A percentile compares a stretch with the other conserved stretches of the same genome.
These are phyloP conservation scores for Epinephelus fuscoguttatus DNA, from an alignment of 2,113 vertebrate species.

Conservation along the genomic window DNA sequence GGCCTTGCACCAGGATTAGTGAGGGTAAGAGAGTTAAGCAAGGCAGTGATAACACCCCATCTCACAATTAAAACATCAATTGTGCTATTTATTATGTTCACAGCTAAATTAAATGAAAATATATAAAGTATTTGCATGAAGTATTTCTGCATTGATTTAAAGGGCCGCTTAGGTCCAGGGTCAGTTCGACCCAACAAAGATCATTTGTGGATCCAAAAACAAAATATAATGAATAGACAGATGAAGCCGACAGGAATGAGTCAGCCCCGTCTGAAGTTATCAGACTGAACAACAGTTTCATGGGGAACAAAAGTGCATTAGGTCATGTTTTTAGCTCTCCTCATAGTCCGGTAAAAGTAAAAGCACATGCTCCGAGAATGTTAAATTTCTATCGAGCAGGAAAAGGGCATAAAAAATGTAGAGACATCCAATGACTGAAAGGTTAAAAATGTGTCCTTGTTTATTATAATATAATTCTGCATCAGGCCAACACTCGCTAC, in stretches of 20 bases:
- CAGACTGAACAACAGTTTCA: conserved; percentile 1
- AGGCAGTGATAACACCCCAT: no score
- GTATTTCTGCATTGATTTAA: neutral
- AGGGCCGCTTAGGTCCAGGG: neutral
- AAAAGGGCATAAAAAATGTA: neutral
- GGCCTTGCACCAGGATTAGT: no score
- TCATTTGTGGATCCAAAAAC: neutral
- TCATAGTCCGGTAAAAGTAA: conserved; percentile 1
- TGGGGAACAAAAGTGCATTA: conserved; percentile 13
- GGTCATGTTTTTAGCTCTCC: conserved; percentile 21
- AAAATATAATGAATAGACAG: neutral
- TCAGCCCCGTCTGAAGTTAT: neutral
- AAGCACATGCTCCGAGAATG: conserved; percentile 13
- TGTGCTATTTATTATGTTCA: neutral
- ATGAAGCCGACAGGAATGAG: neutral
- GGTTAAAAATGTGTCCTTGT: conserved; percentile 32
- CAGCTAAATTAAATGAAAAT: no score
- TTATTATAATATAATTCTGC: conserved; percentile 24
- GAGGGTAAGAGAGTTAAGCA: no score
- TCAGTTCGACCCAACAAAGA: neutral
- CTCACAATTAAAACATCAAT: neutral
- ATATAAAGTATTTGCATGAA: no score
- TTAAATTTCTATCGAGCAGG: neutral
- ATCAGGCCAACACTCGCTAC: conserved; percentile 3
- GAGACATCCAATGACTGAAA: neutral